A percentile compares a stretch with the other conserved stretches of the same genome.
These are phyloP conservation scores for Drosophila pseudotalamancana DNA, from an alignment of 2,888 invertebrate genomes.

Conservation along the genomic window DNA sequence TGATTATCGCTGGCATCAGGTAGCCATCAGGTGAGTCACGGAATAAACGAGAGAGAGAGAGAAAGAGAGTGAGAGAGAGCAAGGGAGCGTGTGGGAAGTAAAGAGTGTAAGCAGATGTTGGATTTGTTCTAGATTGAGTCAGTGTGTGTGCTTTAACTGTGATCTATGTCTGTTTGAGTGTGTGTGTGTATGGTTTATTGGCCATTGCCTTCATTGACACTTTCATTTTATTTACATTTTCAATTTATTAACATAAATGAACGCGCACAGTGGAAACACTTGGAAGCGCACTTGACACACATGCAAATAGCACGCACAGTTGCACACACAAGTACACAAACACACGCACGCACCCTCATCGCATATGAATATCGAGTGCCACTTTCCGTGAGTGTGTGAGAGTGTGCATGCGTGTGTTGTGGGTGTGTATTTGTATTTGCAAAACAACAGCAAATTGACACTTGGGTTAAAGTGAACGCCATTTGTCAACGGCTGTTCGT, in stretches of 20 bases:
- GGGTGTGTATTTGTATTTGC: constrained; percentile 8
- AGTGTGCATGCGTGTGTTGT: not conserved
- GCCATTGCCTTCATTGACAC: constrained; percentile 56
- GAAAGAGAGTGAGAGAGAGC: not conserved
- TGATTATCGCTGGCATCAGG: constrained; percentile 85
- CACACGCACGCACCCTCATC: constrained; percentile 16
- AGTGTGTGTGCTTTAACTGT: constrained; percentile 19
- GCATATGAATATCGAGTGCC: constrained; percentile 51
- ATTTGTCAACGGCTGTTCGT: constrained; percentile 68
- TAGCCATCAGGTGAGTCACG: constrained; percentile 83
- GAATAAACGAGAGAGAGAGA: not conserved
- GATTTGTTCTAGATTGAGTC: constrained; percentile 46
- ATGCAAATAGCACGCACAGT: constrained; percentile 54
- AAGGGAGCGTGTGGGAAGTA: not conserved
- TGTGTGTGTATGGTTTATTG: constrained; percentile 32
- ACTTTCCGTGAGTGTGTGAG: constrained; percentile 20
- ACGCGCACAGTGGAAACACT: constrained; percentile 43
- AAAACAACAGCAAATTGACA: constrained; percentile 63
- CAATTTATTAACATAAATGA: constrained; percentile 78
- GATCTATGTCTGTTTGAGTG: constrained; percentile 1
- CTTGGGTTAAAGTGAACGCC: constrained; percentile 71
- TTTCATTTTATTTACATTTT: constrained; percentile 77
- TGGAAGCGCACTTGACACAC: constrained; percentile 68
- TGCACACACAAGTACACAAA: constrained; percentile 21
- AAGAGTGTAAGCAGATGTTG: constrained; percentile 1